Percentiles rank a stretch among this genome's conserved stretches.
Conservation (phyloP, 2,797 vertebrate species). For the Tapirus indicus region DNA sequence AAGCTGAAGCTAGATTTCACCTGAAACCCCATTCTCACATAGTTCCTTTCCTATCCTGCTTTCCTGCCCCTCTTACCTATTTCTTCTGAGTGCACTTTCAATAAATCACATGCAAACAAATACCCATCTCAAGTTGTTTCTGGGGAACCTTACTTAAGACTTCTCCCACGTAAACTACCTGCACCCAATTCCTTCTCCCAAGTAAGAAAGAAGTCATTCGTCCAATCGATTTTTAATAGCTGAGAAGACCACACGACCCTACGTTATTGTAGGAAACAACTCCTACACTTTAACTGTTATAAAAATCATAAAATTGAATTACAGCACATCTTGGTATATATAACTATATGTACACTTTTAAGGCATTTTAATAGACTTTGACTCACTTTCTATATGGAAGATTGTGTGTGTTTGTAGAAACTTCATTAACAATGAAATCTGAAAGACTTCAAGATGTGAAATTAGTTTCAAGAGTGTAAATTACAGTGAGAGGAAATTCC, state of each 20-base stretch:
- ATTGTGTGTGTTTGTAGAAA: not conserved
- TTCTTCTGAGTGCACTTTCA: not conserved
- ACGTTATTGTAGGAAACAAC: not conserved
- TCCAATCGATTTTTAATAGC: not conserved
- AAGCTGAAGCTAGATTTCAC: not conserved
- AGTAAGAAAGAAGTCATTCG: not conserved
- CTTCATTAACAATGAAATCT: not conserved
- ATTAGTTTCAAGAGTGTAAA: not conserved
- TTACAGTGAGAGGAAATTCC: not conserved
- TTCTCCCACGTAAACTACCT: not conserved
- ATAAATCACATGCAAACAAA: not conserved
- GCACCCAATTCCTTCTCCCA: not conserved
- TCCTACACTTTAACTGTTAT: not conserved
- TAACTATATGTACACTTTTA: not conserved
- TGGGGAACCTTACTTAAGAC: not conserved
- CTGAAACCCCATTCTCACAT: not conserved
- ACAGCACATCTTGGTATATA: not conserved
- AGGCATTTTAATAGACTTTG: not conserved
- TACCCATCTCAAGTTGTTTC: not conserved
- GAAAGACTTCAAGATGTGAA: not conserved
- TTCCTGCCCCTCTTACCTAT: not conserved
- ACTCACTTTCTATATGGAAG: not conserved
- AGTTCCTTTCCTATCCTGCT: not conserved
- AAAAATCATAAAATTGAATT: not conserved
- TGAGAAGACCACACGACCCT: not conserved